Evolutionary conservation across 2,113 vertebrate genomes (phyloP), one percentile per base, ranked within the genome.

Genomic region (Chauna torquata): DNA sequence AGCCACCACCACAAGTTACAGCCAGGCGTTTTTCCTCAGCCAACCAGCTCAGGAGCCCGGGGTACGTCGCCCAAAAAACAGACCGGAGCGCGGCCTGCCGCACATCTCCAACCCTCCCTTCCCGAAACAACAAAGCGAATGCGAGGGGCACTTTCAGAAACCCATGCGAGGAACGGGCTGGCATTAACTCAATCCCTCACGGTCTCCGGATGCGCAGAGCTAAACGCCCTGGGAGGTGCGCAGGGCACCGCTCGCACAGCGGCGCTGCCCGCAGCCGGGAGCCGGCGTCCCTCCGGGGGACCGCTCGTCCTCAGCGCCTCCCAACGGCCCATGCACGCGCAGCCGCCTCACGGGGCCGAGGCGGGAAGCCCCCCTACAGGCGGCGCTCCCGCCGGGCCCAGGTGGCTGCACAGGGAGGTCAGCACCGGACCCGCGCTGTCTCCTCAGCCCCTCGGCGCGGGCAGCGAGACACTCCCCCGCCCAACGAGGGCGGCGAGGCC

Each of bases 1-100:
- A 5, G 4, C 3, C 10, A 0, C 2, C 32, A 2, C 20, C 16
- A 3, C 70, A 6, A 1, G 17, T 1, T 5, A 4, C 45, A 4
- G 38, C 11, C 77, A 3, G 44, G n/a, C 19, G 61, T 5, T 7
- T 42, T 5, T 38, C 22, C 42, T 8, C n/a, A 6, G n/a, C 47
- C 12, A 4, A 5, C 45, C 47, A 3, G 45, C 20, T n/a, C 12
- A 6, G 40, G 8, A 3, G 45, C 20, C 40, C 12, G 8, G 40
- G 8, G 20, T 2, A 17, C 22, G 1, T 6, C 9, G 38, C 36
- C 45, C 44, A 5, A 4, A 34, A 16, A 10, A 61, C 34, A 4
- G 16, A 15, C 47, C 15, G n/a, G 5, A 16, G 14, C 54, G 9
- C 6, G 34, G 27, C 22, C 75, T 3, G 38, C 38, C 19, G 50